These are phyloP conservation scores for Calycopis cecrops DNA, from an alignment of 1,140 invertebrate species.

Conservation along the genomic window DNA sequence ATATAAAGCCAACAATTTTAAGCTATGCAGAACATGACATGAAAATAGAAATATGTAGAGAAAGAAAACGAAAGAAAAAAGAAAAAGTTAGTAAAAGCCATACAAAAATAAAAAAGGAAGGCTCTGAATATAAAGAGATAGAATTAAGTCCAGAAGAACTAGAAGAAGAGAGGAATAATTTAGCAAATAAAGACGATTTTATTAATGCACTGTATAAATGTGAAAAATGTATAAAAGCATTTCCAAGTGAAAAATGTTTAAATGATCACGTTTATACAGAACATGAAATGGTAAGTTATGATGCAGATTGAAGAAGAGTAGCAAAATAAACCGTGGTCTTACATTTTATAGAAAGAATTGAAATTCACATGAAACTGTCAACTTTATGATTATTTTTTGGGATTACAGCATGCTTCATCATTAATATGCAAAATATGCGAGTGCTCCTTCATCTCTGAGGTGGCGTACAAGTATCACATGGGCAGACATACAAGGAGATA, in stretches of 20 bases:
- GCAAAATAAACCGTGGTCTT: too few relatives aligned
- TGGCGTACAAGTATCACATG: slow-evolving; percentile 49
- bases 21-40: slow-evolving; percentile 14
- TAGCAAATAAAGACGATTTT: slow-evolving; percentile 41
- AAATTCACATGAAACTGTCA: too few relatives aligned
- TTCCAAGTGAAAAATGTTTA: slow-evolving; percentile 52
- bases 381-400: not conserved
- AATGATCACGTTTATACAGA: slow-evolving; percentile 45
- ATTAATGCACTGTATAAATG: slow-evolving; percentile 55
- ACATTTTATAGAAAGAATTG: too few relatives aligned
- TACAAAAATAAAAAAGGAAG: slow-evolving; percentile 6
- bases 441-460: slow-evolving; percentile 36
- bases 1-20: slow-evolving; percentile 17
- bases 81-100: slow-evolving; percentile 10
- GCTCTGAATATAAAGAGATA: slow-evolving; percentile 37
- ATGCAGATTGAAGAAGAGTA: too few relatives aligned
- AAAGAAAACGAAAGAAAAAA: slow-evolving; percentile 22
- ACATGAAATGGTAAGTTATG: slow-evolving; percentile 48
- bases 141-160: slow-evolving; percentile 40
- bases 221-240: slow-evolving; percentile 46
- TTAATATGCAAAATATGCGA: slow-evolving; percentile 44
- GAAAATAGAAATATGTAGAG: slow-evolving; percentile 13
- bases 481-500: slow-evolving; percentile 40
- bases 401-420: slow-evolving; percentile 33
- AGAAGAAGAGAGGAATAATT: slow-evolving; percentile 35